Conservation (phyloP, 1,140 invertebrate genomes). For the Psilanteris sp. region DNA sequence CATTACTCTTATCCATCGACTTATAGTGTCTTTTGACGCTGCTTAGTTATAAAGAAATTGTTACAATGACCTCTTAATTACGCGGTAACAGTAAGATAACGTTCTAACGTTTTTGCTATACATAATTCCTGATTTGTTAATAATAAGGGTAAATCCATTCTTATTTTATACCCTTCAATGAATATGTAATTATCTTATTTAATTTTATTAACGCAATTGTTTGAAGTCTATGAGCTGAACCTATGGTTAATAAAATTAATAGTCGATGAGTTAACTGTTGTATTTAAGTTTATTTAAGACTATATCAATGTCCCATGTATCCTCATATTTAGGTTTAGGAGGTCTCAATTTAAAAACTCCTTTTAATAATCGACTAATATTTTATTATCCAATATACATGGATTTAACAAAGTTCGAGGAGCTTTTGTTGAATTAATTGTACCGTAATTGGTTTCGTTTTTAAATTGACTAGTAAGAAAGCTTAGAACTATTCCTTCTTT, state of each 20-base stretch:
- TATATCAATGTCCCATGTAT: too few species aligned
- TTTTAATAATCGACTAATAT: too few species aligned
- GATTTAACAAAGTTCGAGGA: too few species aligned
- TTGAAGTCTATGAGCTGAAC: slow-evolving; percentile 45
- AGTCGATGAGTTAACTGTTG: neutral
- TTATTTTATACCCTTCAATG: slow-evolving; percentile 8
- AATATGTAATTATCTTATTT: neutral
- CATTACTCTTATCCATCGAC: slow-evolving; percentile 9
- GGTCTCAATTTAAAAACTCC: too few species aligned
- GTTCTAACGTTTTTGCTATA: slow-evolving; percentile 9
- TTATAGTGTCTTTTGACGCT: slow-evolving; percentile 21
- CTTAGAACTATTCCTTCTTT: too few species aligned
- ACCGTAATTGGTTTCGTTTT: too few species aligned
- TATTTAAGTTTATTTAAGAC: too few species aligned
- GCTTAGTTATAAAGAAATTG: slow-evolving; percentile 24
- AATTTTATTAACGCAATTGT: slow-evolving; percentile 19
- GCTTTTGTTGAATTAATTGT: too few species aligned
- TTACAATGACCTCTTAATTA: slow-evolving; percentile 1
- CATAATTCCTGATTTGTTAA: slow-evolving; percentile 3
- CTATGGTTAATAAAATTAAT: slow-evolving; percentile 42
- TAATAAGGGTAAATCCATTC: slow-evolving; percentile 14
- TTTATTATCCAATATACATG: too few species aligned
- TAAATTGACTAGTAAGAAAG: too few species aligned
- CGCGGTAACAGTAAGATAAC: neutral
- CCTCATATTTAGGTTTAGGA: too few species aligned